A percentile compares a stretch with the other conserved stretches of the same genome.
phyloP scores from a whole-genome alignment of 2,113 vertebrate species.

The Salvelinus namaycush region DNA sequence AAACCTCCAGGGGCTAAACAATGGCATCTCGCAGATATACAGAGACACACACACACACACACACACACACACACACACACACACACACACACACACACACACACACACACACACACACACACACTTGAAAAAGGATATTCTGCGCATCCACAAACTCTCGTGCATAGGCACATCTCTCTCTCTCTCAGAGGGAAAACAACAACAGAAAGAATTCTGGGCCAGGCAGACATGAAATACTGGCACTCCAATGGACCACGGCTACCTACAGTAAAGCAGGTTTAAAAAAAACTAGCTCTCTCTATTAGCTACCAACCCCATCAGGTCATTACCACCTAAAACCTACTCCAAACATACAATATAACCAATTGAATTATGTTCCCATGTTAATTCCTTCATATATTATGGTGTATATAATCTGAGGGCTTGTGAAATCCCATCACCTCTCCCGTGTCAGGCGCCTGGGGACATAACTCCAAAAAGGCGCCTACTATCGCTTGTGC shows the following conservation, averaged over 20 bases:
- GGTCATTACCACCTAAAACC: slow-evolving; percentile 8
- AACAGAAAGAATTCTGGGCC: slow-evolving; percentile 3
- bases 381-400: neutral
- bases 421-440: neutral
- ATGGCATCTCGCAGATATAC: slow-evolving; percentile 65
- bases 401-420: neutral
- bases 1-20: slow-evolving; percentile 82
- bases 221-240: slow-evolving; percentile 22
- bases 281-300: slow-evolving; percentile 37
- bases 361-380: neutral
- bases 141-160: neutral
- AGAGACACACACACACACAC: slow-evolving; percentile 30
- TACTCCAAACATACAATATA: neutral
- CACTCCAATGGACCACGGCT: slow-evolving; percentile 21
- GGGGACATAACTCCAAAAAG: slow-evolving; percentile 54
- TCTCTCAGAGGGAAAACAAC: slow-evolving; percentile 7
- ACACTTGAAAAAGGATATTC: slow-evolving; percentile 7
- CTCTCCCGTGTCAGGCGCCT: slow-evolving; percentile 39
- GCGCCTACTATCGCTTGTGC: slow-evolving; percentile 46
- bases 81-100: neutral
- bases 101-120: slow-evolving; percentile 28
- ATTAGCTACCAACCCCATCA: slow-evolving; percentile 38
- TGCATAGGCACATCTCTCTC: neutral
- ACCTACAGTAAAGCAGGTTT: slow-evolving; percentile 62
- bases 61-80: no score